Evolutionary conservation across 2,113 vertebrate species (phyloP).

Genomic region (Eleginops maclovinus): DNA sequence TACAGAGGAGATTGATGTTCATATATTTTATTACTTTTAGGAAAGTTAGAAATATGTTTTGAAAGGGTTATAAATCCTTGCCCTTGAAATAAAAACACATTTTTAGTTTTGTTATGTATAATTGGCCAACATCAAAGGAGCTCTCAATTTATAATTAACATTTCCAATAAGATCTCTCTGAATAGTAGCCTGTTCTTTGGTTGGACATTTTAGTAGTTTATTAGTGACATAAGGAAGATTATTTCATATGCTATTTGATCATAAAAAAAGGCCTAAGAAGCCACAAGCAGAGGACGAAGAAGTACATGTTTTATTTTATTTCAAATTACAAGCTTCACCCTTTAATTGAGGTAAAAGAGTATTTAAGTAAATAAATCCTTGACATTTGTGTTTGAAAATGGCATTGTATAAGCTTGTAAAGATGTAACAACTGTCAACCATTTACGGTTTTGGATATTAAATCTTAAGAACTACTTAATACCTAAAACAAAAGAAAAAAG

Average conservation of each 20-base stretch:
- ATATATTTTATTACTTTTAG: neutral
- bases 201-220: neutral
- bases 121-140: neutral
- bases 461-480: neutral
- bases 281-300: no score
- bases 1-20: neutral
- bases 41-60: neutral
- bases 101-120: neutral
- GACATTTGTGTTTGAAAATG: neutral
- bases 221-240: neutral
- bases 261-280: no score
- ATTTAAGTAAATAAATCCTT: neutral
- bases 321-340: neutral
- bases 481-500: no score
- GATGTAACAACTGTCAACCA: neutral
- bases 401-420: neutral
- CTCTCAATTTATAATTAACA: constrained; percentile 3
- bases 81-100: neutral
- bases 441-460: neutral
- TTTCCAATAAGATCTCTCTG: neutral
- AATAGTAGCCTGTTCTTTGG: neutral
- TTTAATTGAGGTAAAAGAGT: neutral
- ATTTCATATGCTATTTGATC: neutral
- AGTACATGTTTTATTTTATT: no score
- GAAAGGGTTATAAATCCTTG: neutral